Evolutionary conservation across 2,888 invertebrate genomes (phyloP).

Genomic region (Nasonovia ribisnigri): DNA sequence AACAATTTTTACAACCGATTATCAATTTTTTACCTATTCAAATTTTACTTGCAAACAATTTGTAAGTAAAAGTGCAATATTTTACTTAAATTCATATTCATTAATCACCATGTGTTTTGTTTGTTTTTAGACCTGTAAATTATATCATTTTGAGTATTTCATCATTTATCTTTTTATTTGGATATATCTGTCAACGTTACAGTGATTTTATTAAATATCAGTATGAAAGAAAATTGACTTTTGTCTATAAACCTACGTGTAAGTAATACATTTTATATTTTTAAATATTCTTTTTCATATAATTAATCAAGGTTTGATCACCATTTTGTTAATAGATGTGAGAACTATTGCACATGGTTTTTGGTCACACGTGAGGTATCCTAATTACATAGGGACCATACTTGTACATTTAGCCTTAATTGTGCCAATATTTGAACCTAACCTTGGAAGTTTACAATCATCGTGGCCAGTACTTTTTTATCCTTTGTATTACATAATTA

Average conservation of each 20-base stretch:
- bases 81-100: not conserved
- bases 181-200: slow-evolving; percentile 17
- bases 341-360: not conserved
- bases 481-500: slow-evolving; percentile 43
- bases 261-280: slow-evolving; percentile 19
- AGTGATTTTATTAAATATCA: slow-evolving; percentile 27
- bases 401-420: slow-evolving; percentile 43
- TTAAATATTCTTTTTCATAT: not conserved
- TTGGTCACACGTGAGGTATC: slow-evolving; percentile 21
- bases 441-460: slow-evolving; percentile 6
- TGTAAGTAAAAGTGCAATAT: slow-evolving; percentile 29
- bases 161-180: slow-evolving; percentile 12
- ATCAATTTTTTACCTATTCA: slow-evolving; percentile 50
- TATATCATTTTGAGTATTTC: slow-evolving; percentile 37
- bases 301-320: not conserved
- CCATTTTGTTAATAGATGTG: not conserved
- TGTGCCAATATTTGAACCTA: slow-evolving; percentile 28
- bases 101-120: not conserved
- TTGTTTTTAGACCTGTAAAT: slow-evolving; percentile 50
- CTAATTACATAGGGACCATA: slow-evolving; percentile 38
- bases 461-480: slow-evolving; percentile 40
- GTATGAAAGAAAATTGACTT: not conserved
- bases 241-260: not conserved
- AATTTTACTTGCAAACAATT: slow-evolving; percentile 34
- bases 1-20: slow-evolving; percentile 53